Evolutionary conservation across 2,888 invertebrate species (phyloP), one percentile per base, ranked within the genome.

Genomic region (Heliconius charithonia): DNA sequence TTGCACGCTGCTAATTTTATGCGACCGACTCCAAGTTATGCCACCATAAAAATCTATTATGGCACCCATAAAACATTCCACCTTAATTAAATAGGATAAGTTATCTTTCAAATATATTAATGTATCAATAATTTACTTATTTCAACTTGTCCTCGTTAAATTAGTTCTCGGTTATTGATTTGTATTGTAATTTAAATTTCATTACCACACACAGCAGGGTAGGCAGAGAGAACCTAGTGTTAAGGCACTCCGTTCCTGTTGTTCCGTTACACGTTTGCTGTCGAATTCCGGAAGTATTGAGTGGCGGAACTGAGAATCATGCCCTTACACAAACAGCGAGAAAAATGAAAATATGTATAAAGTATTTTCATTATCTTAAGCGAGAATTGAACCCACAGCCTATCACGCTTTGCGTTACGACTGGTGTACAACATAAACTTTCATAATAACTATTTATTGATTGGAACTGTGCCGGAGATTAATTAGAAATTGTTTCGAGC

Each of bases 371-470:
- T 37, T 45, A 16, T 4, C 16, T 16, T 16, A 6, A 45, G 4
- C 16, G 45, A 45, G 45, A 45, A 45, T 41, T 13, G 13, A 41
- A 41, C 41, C 41, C 13, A 41, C 41, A 19, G 4, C 16, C 41
- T 41, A 3, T 41, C 41, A 41, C 3, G 51, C 19, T 13, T 13
- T 13, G 13, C 41, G 13, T 13, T 41, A 41, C 41, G 13, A 41
- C 41, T 13, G 41, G 41, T 19, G 19, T 19, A n/a, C 51, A 89
- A 90, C 88, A 9, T 9, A 37, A 37, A 37, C 32, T 93, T 92
- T 92, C 92, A 90, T 92, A 92, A 91, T 85, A 89, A 84, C 88
- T 88, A 91, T 92, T 92, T 89, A 90, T 91, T 91, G 90, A 92
- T 91, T 86, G 86, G 87, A 86, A 87, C 88, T 89, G 88, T 89